Base-by-base conservation (phyloP, 53 echinoderm and acorn worm genomes). In the Holothuria scabra region DNA sequence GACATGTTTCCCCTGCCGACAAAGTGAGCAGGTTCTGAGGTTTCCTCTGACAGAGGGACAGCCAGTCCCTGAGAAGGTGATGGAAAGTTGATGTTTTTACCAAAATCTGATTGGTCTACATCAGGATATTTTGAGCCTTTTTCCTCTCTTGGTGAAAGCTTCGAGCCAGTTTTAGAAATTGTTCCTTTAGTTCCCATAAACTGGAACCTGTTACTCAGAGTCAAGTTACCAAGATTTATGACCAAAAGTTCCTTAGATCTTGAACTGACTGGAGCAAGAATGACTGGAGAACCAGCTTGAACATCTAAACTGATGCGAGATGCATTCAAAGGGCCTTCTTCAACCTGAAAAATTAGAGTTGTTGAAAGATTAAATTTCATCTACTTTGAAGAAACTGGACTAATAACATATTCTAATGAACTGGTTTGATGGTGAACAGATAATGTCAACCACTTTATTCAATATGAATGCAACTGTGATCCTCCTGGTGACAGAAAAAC, bases 281-380 rank as follows among this genome's bases (percentile, higher is more conserved):
- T 90, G 80, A 99, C 99, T 5, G 99, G 99, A 16, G 99, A 99
- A n/a, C 94, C 94, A n/a, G 99, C 99, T 70, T 94, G 84, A 19
- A 99, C 92, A 68, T 99, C 93, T 32, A 99, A 87, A 28, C 86
- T 89, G 87, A 99, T 91, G 5, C 99, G 89, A 57, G 92, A 85
- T 11, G 87, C 68, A 21, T 92, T 74, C 20, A 82, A 86, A 20
- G 92, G 94, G 19, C 83, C 94, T 34, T 94, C 99, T 57, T 85
- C 86, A 22, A 99, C 90, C 99, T 99, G 68, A 20, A 57, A 0
- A 5, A 44, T 7, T 7, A 44, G 5, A 44, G 10, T 44, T 10
- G 10, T 7, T 44, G n/a, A 35, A 6, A 41, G 41, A 41, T 0
- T 41, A 10, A 41, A 41, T 2, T 41, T 10, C 41, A 0, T 8